A percentile compares a stretch with the other conserved stretches of the same genome.
phyloP scores from a whole-genome alignment of 2,888 invertebrate species.

The Amblyjoppa fuscipennis region DNA sequence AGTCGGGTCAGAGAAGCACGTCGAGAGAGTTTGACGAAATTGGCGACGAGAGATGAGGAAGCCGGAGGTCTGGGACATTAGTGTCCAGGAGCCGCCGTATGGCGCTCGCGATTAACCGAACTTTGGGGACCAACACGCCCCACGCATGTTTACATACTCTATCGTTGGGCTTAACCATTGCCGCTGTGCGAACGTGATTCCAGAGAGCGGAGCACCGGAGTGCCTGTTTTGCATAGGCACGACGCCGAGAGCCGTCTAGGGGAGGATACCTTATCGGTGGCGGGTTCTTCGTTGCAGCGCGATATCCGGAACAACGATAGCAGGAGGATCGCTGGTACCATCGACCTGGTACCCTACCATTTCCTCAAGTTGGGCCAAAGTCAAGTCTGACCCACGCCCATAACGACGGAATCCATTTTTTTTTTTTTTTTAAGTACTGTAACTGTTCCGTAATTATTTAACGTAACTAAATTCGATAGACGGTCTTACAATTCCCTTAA shows the following conservation, averaged over 20 bases:
- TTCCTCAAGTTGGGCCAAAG: background rate
- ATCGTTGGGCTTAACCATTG: constrained; percentile 43
- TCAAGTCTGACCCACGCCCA: no score
- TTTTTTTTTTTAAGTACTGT: no score
- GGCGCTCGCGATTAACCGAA: constrained; percentile 47
- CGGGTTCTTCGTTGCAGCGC: constrained; percentile 34
- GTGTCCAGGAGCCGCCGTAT: constrained; percentile 21
- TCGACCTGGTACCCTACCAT: background rate
- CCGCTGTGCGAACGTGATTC: constrained; percentile 47
- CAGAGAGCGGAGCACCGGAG: constrained; percentile 28
- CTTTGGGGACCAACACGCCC: constrained; percentile 30
- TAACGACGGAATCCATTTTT: no score
- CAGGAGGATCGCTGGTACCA: constrained; percentile 1
- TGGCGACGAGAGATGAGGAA: constrained; percentile 10
- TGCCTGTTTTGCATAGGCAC: constrained; percentile 63
- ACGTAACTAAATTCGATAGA: no score
- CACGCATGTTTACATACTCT: constrained; percentile 53
- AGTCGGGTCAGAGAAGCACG: constrained; percentile 24
- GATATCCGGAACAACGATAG: constrained; percentile 4
- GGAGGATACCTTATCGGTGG: constrained; percentile 45
- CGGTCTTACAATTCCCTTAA: background rate
- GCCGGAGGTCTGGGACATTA: constrained; percentile 6
- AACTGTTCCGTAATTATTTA: no score
- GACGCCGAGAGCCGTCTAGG: constrained; percentile 20
- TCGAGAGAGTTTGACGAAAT: constrained; percentile 15